Conservation (phyloP, 2,113 vertebrate species). For the Zingel zingel region DNA sequence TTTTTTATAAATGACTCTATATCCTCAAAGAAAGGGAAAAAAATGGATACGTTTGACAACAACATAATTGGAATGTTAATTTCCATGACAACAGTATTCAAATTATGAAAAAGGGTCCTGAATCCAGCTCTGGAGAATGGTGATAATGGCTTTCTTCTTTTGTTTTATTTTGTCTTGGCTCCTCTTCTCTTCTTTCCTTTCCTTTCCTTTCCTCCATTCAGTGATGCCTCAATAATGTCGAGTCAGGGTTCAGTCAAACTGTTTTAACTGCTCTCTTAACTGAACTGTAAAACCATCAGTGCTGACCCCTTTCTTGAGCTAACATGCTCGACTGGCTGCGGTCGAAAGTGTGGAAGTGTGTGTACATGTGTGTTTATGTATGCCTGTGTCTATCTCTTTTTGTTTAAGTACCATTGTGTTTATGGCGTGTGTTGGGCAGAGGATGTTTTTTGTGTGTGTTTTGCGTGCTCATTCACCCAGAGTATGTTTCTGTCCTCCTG, state of each 20-base stretch:
- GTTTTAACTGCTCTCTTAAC: constrained; percentile 40
- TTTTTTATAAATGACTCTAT: constrained; percentile 36
- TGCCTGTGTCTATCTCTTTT: neutral
- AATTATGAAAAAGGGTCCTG: constrained; percentile 19
- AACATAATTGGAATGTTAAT: constrained; percentile 40
- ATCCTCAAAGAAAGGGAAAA: constrained; percentile 18
- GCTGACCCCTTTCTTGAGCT: constrained; percentile 42
- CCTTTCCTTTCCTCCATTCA: constrained; percentile 12
- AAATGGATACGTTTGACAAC: constrained; percentile 35
- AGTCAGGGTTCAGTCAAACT: constrained; percentile 33
- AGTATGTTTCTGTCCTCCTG: constrained; percentile 35
- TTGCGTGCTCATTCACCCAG: constrained; percentile 11
- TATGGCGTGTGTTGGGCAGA: neutral
- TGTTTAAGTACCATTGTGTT: constrained; percentile 8
- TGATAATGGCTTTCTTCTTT: constrained; percentile 10
- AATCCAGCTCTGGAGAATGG: constrained; percentile 7
- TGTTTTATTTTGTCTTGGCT: neutral
- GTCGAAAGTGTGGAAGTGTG: constrained; percentile 11
- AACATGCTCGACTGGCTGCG: constrained; percentile 38
- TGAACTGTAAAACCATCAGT: constrained; percentile 51
- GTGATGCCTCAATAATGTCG: constrained; percentile 32
- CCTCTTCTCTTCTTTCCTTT: neutral
- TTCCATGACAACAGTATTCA: constrained; percentile 50
- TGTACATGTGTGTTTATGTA: neutral
- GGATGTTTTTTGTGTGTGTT: neutral